Percentiles rank a stretch among this genome's conserved stretches.
These are phyloP conservation scores for Seira musarum DNA, from an alignment of 2,888 invertebrate species.

Conservation along the genomic window DNA sequence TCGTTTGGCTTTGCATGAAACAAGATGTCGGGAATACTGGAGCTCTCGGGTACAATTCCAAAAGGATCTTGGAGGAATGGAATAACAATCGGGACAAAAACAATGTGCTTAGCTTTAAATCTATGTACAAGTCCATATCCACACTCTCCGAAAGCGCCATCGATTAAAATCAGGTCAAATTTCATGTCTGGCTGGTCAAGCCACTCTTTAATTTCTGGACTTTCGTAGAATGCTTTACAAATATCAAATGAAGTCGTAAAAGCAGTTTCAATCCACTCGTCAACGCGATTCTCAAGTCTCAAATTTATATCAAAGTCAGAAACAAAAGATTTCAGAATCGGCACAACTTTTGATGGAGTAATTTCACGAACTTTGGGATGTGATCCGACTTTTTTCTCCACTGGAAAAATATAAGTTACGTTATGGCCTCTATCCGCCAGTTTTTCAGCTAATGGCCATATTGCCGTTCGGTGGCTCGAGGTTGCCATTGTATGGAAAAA, in stretches of 20 bases:
- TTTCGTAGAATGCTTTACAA: slow-evolving; percentile 38
- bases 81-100: not conserved
- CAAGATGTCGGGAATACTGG: slow-evolving; percentile 17
- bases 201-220: slow-evolving; percentile 40
- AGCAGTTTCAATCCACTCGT: not conserved
- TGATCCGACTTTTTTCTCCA: not conserved
- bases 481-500: slow-evolving; percentile 33
- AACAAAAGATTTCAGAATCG: not conserved
- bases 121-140: slow-evolving; percentile 31
- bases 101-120: slow-evolving; percentile 35
- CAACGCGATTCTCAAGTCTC: not conserved
- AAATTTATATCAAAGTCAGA: slow-evolving; percentile 36
- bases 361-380: slow-evolving; percentile 34
- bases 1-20: slow-evolving; percentile 1
- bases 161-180: slow-evolving; percentile 34
- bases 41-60: slow-evolving; percentile 32
- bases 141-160: slow-evolving; percentile 25
- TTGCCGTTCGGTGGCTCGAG: slow-evolving; percentile 29
- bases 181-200: slow-evolving; percentile 8
- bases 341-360: slow-evolving; percentile 19
- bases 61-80: slow-evolving; percentile 9
- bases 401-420: slow-evolving; percentile 39
- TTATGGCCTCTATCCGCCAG: slow-evolving; percentile 46
- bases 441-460: slow-evolving; percentile 38
- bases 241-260: not conserved